phyloP scores from a whole-genome alignment of 1,140 invertebrate species.

The Camponotus floridanus region DNA sequence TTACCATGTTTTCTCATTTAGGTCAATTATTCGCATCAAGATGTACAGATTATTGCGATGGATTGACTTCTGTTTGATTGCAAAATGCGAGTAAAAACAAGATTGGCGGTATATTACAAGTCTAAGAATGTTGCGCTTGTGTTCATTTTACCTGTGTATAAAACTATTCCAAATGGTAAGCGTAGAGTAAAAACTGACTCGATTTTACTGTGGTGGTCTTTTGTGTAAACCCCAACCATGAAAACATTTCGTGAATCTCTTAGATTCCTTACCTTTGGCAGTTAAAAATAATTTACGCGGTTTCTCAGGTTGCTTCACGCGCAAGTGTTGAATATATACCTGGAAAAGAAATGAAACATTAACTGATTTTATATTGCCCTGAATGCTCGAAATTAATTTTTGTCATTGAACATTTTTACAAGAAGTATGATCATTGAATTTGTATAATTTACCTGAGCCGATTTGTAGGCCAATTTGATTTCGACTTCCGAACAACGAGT shows the following conservation, averaged over 20 bases:
- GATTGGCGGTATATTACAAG: background rate
- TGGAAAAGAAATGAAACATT: conserved; percentile 79
- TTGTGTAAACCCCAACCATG: conserved; percentile 97
- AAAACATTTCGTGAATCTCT: conserved; percentile 98
- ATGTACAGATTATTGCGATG: conserved; percentile 31
- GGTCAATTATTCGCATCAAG: background rate
- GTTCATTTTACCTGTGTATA: conserved; percentile 20
- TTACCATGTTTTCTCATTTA: conserved; percentile 24
- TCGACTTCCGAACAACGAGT: conserved; percentile 98
- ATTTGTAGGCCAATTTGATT: conserved; percentile 99
- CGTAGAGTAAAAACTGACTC: conserved; percentile 35
- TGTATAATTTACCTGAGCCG: conserved; percentile 93
- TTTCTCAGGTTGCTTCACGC: conserved; percentile 97
- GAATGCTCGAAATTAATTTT: background rate
- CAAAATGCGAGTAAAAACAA: conserved; percentile 18
- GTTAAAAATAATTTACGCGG: conserved; percentile 98
- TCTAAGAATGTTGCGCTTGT: conserved; percentile 41
- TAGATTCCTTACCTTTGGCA: conserved; percentile 98
- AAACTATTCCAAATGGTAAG: conserved; percentile 37
- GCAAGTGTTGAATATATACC: conserved; percentile 99
- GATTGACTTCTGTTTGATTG: conserved; percentile 26
- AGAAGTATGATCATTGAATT: conserved; percentile 21
- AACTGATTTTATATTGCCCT: background rate
- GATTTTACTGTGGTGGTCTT: conserved; percentile 85
- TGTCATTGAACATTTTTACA: background rate